Conservation (phyloP, 2,888 invertebrate genomes). For the Suillia variegata region DNA sequence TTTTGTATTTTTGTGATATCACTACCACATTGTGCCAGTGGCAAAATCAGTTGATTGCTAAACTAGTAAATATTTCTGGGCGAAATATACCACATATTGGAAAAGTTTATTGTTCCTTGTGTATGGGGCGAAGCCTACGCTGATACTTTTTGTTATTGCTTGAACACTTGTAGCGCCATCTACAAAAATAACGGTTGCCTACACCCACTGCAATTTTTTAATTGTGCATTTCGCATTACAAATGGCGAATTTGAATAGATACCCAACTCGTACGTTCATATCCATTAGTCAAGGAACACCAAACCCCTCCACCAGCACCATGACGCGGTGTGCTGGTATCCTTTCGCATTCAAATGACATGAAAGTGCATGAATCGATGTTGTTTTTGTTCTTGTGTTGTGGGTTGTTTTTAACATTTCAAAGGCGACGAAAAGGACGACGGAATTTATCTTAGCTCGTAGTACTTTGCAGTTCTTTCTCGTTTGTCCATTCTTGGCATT, state of each 20-base stretch:
- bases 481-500: not conserved
- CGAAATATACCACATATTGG: not conserved
- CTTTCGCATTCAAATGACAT: not conserved
- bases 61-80: no score
- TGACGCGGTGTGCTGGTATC: not conserved
- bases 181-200: no score
- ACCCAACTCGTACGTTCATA: no score
- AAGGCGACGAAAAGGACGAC: not conserved
- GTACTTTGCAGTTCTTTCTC: not conserved
- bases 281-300: no score
- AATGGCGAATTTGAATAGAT: no score
- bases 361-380: slow-evolving; percentile 7
- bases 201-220: no score
- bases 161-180: not conserved
- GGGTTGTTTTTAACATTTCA: not conserved
- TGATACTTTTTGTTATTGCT: not conserved
- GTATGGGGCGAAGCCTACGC: not conserved
- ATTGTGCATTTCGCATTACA: no score
- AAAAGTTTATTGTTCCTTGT: not conserved
- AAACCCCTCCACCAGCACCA: not conserved
- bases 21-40: no score
- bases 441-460: no score
- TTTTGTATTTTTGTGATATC: no score
- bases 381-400: no score
- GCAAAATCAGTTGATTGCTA: no score